phyloP scores from a whole-genome alignment of 2,113 vertebrate species.

The Pungitius pungitius region DNA sequence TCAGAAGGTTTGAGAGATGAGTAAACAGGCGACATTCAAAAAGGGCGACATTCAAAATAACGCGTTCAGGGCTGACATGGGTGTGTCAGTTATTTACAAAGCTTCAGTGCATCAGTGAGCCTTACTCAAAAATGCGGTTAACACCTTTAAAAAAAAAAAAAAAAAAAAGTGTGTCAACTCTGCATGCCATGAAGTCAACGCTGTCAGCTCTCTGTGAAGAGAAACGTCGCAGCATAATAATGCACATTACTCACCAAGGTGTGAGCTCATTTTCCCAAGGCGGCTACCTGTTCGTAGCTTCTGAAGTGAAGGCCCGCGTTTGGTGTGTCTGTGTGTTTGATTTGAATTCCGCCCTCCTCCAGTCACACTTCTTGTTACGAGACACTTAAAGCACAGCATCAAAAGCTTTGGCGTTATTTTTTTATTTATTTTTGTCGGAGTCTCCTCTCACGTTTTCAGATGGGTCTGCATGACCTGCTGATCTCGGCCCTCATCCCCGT shows the following conservation, averaged over 20 bases:
- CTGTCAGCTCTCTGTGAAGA: constrained; percentile 54
- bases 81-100: constrained; percentile 49
- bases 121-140: constrained; percentile 80
- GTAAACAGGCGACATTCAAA: too few species aligned
- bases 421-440: too few species aligned
- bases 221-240: constrained; percentile 20
- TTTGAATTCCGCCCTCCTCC: constrained; percentile 78
- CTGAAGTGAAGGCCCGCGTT: neutral
- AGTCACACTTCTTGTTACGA: constrained; percentile 78
- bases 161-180: constrained; percentile 13
- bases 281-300: neutral
- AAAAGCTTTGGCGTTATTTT: constrained; percentile 67
- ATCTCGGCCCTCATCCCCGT: constrained; percentile 26
- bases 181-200: constrained; percentile 7
- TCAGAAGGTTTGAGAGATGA: neutral
- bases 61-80: constrained; percentile 38
- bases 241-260: constrained; percentile 16
- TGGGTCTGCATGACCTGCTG: constrained; percentile 64
- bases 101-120: constrained; percentile 55
- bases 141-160: too few species aligned
- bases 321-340: constrained; percentile 9
- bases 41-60: neutral
- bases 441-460: constrained; percentile 62
- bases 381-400: constrained; percentile 86
- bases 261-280: constrained; percentile 52